Base-by-base conservation (phyloP, 1,140 invertebrate species). In the Drosophila persimilis region DNA sequence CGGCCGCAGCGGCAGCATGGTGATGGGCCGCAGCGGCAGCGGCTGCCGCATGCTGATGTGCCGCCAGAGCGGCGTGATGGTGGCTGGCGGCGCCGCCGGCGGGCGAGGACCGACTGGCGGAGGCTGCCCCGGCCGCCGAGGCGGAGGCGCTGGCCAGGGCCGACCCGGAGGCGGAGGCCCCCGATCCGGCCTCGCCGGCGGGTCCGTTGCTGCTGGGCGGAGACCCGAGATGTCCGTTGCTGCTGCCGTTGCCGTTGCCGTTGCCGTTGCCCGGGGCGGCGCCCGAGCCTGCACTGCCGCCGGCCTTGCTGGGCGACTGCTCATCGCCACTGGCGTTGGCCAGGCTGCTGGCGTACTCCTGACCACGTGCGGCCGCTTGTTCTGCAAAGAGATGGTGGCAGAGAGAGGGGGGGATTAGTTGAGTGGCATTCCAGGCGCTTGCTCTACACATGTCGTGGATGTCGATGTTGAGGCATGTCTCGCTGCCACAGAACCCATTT, bases 281-380 rank as follows among this genome's bases (percentile, higher is more conserved):
- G 20, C 31, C 15, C 26, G 53, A 22, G 45, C 55, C 60, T 26
- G 7, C 48, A 26, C 35, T 65, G 35, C 53, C 73, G 57, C 55
- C 59, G 1, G 73, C 50, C 45, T 90, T 90, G 31, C 66, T 90
- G 4, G 89, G 89, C 50, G 89, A 89, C 35, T 90, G 85, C 57
- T 88, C 85, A 44, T 90, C 89, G 17, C 76, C 80, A 45, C 80
- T 85, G 73, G 81, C 80, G 58, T 85, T 85, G 73, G 81, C 77
- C 77, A 85, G 31, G 24, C 78, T 85, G 62, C 60, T 80, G 45
- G 81, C 70, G 17, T 90, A 90, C 17, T 90, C 89, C 73, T 86
- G 85, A 53, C 76, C 89, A 73, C 89, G 81, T 54, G 89, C 73
- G 62, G 58, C 76, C 0, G 81, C 81, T 88, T 90, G 89, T 63